A percentile compares a stretch with the other conserved stretches of the same genome.
Conservation (phyloP, 2,888 invertebrate genomes). For the Diplolepis rosae region DNA sequence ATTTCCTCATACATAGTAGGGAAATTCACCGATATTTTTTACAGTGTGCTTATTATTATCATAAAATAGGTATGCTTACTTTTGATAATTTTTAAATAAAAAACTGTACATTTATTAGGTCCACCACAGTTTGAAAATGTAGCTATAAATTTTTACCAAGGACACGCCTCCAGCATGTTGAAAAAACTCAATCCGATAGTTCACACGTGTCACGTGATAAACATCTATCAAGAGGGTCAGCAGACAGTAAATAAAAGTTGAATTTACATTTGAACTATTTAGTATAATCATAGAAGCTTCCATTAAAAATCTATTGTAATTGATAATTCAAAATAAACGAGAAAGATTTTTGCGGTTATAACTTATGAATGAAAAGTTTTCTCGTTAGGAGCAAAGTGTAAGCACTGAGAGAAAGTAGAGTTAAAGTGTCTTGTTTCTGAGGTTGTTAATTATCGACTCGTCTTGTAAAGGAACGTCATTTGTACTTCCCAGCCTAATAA, state of each 20-base stretch:
- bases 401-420: conserved; percentile 41
- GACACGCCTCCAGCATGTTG: not conserved
- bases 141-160: not conserved
- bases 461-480: conserved; percentile 52
- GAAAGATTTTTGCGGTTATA: not conserved
- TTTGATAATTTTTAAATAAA: not conserved
- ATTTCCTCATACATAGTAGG: too few relatives aligned
- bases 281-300: not conserved
- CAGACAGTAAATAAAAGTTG: not conserved
- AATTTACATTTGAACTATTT: not conserved
- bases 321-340: not conserved
- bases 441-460: conserved; percentile 72
- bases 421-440: conserved; percentile 60
- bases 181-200: conserved; percentile 5
- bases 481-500: conserved; percentile 64
- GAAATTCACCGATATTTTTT: too few relatives aligned
- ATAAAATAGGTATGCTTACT: too few relatives aligned
- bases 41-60: too few relatives aligned
- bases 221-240: conserved; percentile 7
- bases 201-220: conserved; percentile 7
- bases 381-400: conserved; percentile 63
- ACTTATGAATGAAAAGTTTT: conserved; percentile 59
- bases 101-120: not conserved
- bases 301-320: not conserved
- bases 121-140: not conserved